A percentile compares a stretch with the other conserved stretches of the same genome.
These are phyloP conservation scores for Gallinago stenura DNA, from an alignment of 2,797 vertebrate species.

Conservation along the genomic window DNA sequence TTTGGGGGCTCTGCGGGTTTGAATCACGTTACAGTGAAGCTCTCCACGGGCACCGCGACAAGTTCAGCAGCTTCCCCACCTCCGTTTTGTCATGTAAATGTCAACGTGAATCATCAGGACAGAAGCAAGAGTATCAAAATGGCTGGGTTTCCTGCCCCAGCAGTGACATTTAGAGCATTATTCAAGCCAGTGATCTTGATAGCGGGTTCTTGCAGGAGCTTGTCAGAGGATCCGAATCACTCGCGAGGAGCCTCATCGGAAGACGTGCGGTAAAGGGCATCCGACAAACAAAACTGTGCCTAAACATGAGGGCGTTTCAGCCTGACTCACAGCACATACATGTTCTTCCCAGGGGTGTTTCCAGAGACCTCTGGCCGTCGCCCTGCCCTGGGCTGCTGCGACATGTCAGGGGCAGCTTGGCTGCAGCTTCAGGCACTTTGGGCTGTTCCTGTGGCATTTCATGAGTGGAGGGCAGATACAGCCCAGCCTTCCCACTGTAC, in stretches of 20 bases:
- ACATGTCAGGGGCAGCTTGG: fast-evolving
- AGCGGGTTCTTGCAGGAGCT: neutral
- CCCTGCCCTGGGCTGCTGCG: neutral
- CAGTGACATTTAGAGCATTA: constrained; percentile 29
- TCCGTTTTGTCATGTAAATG: constrained; percentile 46
- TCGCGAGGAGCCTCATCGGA: neutral
- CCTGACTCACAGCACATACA: neutral
- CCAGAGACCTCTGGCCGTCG: fast-evolving
- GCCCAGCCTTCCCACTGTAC: neutral
- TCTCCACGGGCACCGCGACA: neutral
- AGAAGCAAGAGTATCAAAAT: constrained; percentile 7
- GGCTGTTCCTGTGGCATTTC: neutral
- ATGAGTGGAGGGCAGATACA: neutral
- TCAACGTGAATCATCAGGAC: constrained; percentile 53
- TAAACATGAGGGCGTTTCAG: neutral
- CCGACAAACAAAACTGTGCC: neutral
- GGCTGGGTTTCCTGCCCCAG: constrained; percentile 39
- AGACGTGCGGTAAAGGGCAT: neutral
- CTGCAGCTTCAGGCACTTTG: neutral
- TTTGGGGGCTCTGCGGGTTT: neutral
- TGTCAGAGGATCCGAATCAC: neutral
- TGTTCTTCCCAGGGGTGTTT: neutral
- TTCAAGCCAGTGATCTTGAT: neutral
- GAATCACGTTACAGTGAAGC: neutral
- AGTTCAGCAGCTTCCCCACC: neutral